Evolutionary conservation across 2,113 vertebrate species (phyloP), one percentile per base, ranked within the genome.

Genomic region (Bostrychus sinensis): DNA sequence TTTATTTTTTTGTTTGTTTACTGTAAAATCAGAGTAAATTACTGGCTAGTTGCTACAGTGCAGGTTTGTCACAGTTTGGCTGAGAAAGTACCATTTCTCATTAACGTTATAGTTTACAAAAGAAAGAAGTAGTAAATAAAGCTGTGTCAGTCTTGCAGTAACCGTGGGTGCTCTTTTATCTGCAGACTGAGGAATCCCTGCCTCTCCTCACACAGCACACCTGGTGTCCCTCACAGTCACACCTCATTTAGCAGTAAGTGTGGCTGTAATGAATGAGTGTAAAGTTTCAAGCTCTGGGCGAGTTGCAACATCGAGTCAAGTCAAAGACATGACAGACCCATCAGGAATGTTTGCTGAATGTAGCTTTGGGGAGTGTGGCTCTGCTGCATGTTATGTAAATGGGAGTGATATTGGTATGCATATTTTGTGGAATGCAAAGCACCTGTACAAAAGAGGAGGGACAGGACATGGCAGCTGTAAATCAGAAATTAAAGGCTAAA

Each of bases 321-420:
- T 12, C 5, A 56, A 70, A 63, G 56, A 48, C 45, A 32, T 79
- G 77, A 84, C 69, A 59, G 42, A 54, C 50, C 65, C 17, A 5
- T 32, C 34, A 64, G 71, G 74, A 80, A 80, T 88, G 77, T 74
- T 70, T 68, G 53, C 19, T n/a, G 53, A 55, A 61, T 75, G 50
- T 56, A 70, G 28, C 55, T 67, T 14, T 58, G 38, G 48, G 41
- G 48, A 38, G 51, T 50, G 34, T 60, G 30, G 10, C 43, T 46
- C 54, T 65, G 51, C 30, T 71, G 63, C 10, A 17, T n/a, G 57
- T 46, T 65, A 56, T 70, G 42, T 59, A 57, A 72, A 56, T 60
- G n/a, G 32, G 0, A 28, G 19, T 66, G 37, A 77, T 71, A 22
- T 39, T 62, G 64, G 56, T 56, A 53, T 54, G 61, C 23, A 16